Percentiles rank a stretch among this genome's conserved stretches.
Conservation (phyloP, 2,797 vertebrate genomes). For the Decapterus maruadsi region DNA sequence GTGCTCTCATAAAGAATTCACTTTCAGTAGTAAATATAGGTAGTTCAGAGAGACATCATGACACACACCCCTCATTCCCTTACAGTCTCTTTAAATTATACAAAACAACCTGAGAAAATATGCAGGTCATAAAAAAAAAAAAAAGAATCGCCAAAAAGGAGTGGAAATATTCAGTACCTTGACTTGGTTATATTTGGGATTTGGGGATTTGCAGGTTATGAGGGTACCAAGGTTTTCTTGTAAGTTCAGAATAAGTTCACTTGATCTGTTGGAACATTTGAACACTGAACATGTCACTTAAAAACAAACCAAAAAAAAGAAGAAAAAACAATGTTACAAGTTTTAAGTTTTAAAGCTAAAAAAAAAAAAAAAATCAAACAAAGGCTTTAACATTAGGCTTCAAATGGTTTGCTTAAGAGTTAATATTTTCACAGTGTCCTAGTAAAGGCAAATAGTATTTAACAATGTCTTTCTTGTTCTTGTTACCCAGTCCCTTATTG, state of each 20-base stretch:
- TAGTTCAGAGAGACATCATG: conserved; percentile 99
- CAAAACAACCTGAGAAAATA: conserved; percentile 84
- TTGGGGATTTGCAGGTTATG: conserved; percentile 26
- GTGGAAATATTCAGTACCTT: conserved; percentile 44
- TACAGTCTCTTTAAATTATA: conserved; percentile 88
- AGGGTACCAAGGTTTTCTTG: conserved; percentile 30
- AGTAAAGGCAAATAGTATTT: background rate
- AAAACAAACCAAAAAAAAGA: background rate
- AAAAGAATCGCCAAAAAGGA: conserved; percentile 41
- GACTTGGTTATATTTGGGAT: conserved; percentile 52
- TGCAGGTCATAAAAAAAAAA: conserved; percentile 60
- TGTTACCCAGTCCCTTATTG: background rate
- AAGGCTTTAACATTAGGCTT: background rate
- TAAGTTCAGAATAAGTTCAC: conserved; percentile 42
- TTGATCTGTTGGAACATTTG: conserved; percentile 15
- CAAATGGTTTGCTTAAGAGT: background rate
- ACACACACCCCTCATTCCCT: conserved; percentile 91
- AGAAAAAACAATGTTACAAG: conserved; percentile 1
- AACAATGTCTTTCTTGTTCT: background rate
- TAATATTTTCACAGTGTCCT: background rate
- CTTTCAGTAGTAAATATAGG: conserved; percentile 99
- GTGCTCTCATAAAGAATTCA: conserved; percentile 99
- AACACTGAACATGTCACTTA: background rate
- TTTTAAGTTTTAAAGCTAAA: no score
- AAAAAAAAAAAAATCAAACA: background rate